A percentile compares a stretch with the other conserved stretches of the same genome.
These are phyloP conservation scores for Oryzias sinensis DNA, from an alignment of 2,797 vertebrate genomes.

Conservation along the genomic window DNA sequence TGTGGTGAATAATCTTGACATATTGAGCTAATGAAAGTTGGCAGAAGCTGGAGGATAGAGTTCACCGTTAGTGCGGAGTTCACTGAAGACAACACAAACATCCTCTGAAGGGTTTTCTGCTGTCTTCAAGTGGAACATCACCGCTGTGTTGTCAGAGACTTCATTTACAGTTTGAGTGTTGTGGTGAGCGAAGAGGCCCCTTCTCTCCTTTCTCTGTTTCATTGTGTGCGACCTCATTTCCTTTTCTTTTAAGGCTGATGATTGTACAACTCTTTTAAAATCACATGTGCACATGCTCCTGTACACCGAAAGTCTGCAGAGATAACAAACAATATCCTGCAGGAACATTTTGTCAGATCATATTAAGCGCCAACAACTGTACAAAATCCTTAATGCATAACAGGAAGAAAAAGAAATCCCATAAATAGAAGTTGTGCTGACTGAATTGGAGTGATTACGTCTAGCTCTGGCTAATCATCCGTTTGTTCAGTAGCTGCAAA, in stretches of 20 bases:
- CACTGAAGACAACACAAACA: constrained; percentile 17
- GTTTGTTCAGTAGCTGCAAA: constrained; percentile 5
- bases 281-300: constrained; percentile 43
- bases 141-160: constrained; percentile 1
- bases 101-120: constrained; percentile 4
- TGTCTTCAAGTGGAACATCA: constrained; percentile 18
- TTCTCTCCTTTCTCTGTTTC: constrained; percentile 9
- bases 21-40: constrained; percentile 2
- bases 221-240: constrained; percentile 27
- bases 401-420: constrained; percentile 8
- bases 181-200: constrained; percentile 30
- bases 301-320: constrained; percentile 27
- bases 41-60: constrained; percentile 15
- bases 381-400: constrained; percentile 16
- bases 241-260: constrained; percentile 26
- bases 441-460: constrained; percentile 16
- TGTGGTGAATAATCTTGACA: constrained; percentile 2
- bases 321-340: constrained; percentile 24
- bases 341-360: constrained; percentile 43
- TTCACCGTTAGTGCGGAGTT: constrained; percentile 17
- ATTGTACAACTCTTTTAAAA: constrained; percentile 40
- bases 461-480: background rate
- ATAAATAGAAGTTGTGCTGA: background rate
- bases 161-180: constrained; percentile 13
- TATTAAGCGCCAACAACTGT: constrained; percentile 26